Percentiles rank a stretch among this genome's conserved stretches.
Conservation (phyloP, 2,888 invertebrate species). For the Terebella lapidaria region DNA sequence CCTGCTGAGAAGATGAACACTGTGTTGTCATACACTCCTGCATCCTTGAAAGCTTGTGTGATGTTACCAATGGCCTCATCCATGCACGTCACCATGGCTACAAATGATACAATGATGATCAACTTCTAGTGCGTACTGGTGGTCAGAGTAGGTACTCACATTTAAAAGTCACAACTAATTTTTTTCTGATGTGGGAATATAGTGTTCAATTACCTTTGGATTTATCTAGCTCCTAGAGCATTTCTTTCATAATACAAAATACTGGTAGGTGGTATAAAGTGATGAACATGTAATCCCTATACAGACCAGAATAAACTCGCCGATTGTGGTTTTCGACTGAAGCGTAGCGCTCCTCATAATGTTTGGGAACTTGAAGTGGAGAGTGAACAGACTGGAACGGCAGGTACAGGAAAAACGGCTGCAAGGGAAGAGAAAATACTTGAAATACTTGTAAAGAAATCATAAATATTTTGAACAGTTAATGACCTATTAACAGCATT, state of each 20-base stretch:
- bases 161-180: not conserved
- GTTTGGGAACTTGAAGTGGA: conserved; percentile 30
- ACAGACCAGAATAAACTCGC: conserved; percentile 30
- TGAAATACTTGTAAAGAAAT: no score
- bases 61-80: conserved; percentile 31
- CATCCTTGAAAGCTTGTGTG: conserved; percentile 19
- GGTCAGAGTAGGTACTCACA: no score
- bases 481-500: no score
- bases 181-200: not conserved
- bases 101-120: no score
- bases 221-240: not conserved
- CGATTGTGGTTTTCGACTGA: conserved; percentile 23
- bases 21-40: conserved; percentile 61
- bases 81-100: conserved; percentile 29
- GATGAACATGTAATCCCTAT: no score
- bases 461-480: no score
- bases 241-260: no score
- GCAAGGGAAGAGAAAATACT: not conserved
- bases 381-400: conserved; percentile 42
- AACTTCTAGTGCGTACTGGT: no score
- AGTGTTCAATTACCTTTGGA: not conserved
- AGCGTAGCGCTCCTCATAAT: conserved; percentile 20
- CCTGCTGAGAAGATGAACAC: conserved; percentile 78
- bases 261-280: no score
- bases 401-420: conserved; percentile 26